A percentile compares a stretch with the other conserved stretches of the same genome.
Evolutionary conservation across 2,113 vertebrate genomes (phyloP).

Genomic region (Clarias batrachus): DNA sequence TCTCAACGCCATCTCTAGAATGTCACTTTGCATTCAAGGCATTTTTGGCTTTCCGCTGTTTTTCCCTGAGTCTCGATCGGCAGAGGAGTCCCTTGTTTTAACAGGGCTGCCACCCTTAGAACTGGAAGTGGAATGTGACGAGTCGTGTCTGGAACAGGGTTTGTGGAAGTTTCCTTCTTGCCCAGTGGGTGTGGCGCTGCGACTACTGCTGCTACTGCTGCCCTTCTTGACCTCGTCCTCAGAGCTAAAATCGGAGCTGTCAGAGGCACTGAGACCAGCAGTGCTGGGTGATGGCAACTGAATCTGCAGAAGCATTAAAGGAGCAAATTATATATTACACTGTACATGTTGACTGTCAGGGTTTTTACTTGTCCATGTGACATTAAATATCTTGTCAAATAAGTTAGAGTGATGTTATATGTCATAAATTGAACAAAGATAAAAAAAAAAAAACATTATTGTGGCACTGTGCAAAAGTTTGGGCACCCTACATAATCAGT

Average conservation of each 20-base stretch:
- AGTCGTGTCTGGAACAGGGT: not conserved
- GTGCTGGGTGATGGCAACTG: constrained; percentile 78
- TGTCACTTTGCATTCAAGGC: constrained; percentile 1
- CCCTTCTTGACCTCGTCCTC: constrained; percentile 92
- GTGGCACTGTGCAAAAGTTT: too few species aligned
- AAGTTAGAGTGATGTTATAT: too few species aligned
- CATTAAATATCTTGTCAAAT: not conserved
- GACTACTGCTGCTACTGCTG: constrained; percentile 64
- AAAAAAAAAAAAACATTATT: too few species aligned
- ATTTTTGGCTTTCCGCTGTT: not conserved
- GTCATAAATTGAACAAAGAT: too few species aligned
- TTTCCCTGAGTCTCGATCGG: constrained; percentile 26
- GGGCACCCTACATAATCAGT: too few species aligned
- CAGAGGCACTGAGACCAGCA: constrained; percentile 71
- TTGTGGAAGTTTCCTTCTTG: not conserved
- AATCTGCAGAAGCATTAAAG: constrained; percentile 72
- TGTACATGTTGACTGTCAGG: not conserved
- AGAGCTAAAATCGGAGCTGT: constrained; percentile 83
- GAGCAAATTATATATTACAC: not conserved
- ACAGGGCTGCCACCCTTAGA: not conserved
- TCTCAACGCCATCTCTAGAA: not conserved
- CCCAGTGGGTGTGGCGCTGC: constrained; percentile 25
- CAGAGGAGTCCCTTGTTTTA: not conserved
- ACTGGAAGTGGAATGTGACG: constrained; percentile 14
- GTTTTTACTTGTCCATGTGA: not conserved